A percentile compares a stretch with the other conserved stretches of the same genome.
phyloP scores from a whole-genome alignment of 2,113 vertebrate species.

The Piaya cayana region DNA sequence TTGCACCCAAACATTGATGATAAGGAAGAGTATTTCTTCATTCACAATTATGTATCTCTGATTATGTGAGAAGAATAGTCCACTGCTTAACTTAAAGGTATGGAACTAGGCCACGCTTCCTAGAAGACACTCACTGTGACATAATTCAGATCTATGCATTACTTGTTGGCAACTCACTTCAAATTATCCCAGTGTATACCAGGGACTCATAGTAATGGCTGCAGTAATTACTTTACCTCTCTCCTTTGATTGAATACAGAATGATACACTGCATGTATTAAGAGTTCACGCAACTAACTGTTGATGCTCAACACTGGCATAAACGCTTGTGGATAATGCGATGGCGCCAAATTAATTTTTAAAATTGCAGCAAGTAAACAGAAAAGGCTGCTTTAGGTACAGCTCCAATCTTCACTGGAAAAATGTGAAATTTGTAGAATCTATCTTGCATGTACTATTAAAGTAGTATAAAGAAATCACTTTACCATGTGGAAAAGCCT shows the following conservation, averaged over 20 bases:
- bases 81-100: neutral
- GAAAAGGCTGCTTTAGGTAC: neutral
- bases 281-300: neutral
- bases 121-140: neutral
- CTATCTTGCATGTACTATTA: neutral
- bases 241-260: neutral
- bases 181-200: neutral
- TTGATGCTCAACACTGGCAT: neutral
- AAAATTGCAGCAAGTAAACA: neutral
- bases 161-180: neutral
- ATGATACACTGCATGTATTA: neutral
- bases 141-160: rapidly evolving
- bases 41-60: neutral
- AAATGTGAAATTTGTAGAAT: neutral
- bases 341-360: neutral
- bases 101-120: conserved; percentile 1
- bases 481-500: neutral
- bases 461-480: neutral
- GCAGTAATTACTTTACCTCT: neutral
- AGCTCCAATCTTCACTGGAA: neutral
- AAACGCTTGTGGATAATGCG: neutral
- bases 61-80: neutral
- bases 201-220: neutral
- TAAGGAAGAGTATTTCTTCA: neutral
- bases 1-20: neutral